Base-by-base conservation (phyloP, 35 echinoderm and acorn worm genomes). In the Patiria miniata region DNA sequence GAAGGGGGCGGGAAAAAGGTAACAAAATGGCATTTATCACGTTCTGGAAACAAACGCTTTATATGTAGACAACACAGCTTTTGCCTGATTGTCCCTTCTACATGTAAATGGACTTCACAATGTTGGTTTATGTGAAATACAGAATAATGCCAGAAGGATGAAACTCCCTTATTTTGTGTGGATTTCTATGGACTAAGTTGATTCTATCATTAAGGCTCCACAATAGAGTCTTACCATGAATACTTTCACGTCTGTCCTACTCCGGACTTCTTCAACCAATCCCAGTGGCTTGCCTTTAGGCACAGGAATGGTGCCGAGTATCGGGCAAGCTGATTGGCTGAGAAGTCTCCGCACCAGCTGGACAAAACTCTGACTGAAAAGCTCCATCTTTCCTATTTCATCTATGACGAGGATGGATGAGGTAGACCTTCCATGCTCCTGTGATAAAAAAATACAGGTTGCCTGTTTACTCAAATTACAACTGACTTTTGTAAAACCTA, bases 311-410 rank as follows among this genome's bases (percentile, higher is more conserved):
- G 95, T 97, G 51, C 91, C 95, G 53, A 97, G 81, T 9, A 97
- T 68, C 4, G 91, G 89, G 32, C 87, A 85, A 36, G 47, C 39
- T 34, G 83, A 78, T 29, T 90, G 65, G n/a, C 86, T 83, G 28
- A 97, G 79, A 68, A 93, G 85, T 53, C 59, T 83, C n/a, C 91
- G 23, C 16, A 97, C 91, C 22, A 78, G 60, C 38, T 90, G 87
- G 21, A 93, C 78, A 36, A 93, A 97, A n/a, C 81, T 54, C 82
- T 93, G 91, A 77, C 95, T 97, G 80, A 97, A 97, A 6, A 97
- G 69, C 58, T 97, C 95, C 95, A 97, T 97, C 68, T 97, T 97
- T 26, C 95, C 95, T 23, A 97, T 87, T 90, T 97, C 95, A 85
- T 97, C 95, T 16, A 97, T 93, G 34, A 97, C 87, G 40, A 81